Conservation (phyloP, 2,113 vertebrate species). For the Isichthys henryi region DNA sequence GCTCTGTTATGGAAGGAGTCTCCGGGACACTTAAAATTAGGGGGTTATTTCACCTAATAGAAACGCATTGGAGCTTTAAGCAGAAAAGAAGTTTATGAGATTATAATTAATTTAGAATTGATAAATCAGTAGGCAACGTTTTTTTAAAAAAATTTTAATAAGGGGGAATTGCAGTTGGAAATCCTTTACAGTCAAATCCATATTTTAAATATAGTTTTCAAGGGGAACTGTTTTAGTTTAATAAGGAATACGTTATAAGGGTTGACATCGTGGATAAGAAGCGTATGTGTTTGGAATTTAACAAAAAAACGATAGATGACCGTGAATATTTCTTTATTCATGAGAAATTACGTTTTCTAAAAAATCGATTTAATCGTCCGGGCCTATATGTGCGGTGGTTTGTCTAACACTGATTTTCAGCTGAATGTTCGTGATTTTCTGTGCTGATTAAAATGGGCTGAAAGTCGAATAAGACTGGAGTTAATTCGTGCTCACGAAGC, state of each 20-base stretch:
- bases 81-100: background rate
- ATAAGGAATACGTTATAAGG: background rate
- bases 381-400: background rate
- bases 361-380: background rate
- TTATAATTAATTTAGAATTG: background rate
- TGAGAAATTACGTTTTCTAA: background rate
- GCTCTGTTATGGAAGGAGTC: background rate
- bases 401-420: background rate
- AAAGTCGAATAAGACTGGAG: background rate
- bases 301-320: background rate
- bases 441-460: background rate
- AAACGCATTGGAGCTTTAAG: background rate
- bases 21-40: background rate
- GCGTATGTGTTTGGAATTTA: background rate
- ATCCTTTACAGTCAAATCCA: background rate
- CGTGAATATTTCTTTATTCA: background rate
- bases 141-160: background rate
- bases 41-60: background rate
- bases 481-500: background rate
- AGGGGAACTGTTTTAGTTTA: background rate
- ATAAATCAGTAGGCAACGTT: background rate
- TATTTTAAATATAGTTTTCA: background rate
- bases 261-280: background rate
- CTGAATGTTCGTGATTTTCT: background rate
- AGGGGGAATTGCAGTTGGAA: background rate